Evolutionary conservation across 2,113 vertebrate species (phyloP), one percentile per base, ranked within the genome.

Genomic region (Trinectes maculatus): DNA sequence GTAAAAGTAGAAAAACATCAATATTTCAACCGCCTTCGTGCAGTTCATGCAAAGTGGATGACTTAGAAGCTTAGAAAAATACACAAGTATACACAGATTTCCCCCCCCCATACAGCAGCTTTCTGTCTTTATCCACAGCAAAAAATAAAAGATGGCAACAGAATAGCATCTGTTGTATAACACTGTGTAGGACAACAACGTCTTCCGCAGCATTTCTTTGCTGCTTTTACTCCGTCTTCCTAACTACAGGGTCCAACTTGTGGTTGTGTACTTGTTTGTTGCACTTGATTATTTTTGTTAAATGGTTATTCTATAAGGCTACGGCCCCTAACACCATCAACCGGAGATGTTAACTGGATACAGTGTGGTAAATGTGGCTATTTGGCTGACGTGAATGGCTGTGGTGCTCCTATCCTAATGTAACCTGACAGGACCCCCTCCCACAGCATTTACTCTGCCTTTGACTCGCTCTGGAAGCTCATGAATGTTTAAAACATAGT

Each of bases 401-500:
- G 33, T 16, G 58, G n/a, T 18, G 47, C 48, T 74, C 43, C 60
- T 51, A 44, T 79, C n/a, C 65, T 62, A 83, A 80, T 57, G 16
- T 40, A n/a, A 53, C 67, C 57, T 66, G 79, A 84, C 74, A 84
- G 62, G 61, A 74, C 54, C 74, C 62, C 74, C 62, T 65, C 69
- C 69, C 79, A 73, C 79, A 79, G 55, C 75, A 47, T 83, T 78
- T 79, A 65, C 73, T 66, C 54, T 48, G 46, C 73, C 58, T 57
- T 64, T 33, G 71, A 77, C 52, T 77, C 24, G 24, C 59, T 74
- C 71, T 80, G 53, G 52, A 76, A 83, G 58, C 60, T 63, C 81
- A 86, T 84, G 25, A 76, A 82, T 77, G 33, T 89, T 85, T 84
- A 83, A 89, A 83, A 87, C 68, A 52, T 40, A 78, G 71, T 56